Base-by-base conservation (phyloP, 2,888 invertebrate species). In the Coelinius sp. region DNA sequence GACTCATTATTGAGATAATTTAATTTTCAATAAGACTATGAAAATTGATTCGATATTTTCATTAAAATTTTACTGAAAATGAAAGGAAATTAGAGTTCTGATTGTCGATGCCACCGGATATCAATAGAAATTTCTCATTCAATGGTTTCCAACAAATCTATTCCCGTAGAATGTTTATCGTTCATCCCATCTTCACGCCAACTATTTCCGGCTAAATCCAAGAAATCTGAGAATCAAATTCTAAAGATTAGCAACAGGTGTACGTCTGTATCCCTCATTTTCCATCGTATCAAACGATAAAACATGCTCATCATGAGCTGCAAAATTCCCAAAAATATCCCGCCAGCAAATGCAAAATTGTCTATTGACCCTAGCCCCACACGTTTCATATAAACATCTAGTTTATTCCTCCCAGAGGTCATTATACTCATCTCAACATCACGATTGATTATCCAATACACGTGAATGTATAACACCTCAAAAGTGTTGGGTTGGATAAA, bases 381-480 rank as follows among this genome's bases (percentile, higher is more conserved):
- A 22, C 62, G 10, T 25, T 14, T 20, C 46, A 7, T 17, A 14
- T 53, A 24, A 53, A 53, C 14, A 8, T 22, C 2, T 22, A 0
- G 3, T 25, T 53, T 53, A 53, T 53, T 24, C n/a, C n/a, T n/a
- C 53, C 8, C 53, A 7, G 52, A 38, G 74, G 70, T 75, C 73
- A 64, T 77, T 69, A 72, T 25, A 70, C 74, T 69, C 68, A 59
- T 8, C 44, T 22, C 14, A 56, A 63, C 53, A 53, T 52, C 8
- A 25, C 20, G 52, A 53, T 24, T 22, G 31, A 38, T 70, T 63
- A 63, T 35, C 49, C 38, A 49, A 64, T 63, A 17, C 38, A 52
- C 41, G 63, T 24, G 20, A 64, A 35, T 49, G 49, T 63, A 53
- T 53, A 53, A 59, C 25, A 46, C 52, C 53, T 68, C 56, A 31